These are phyloP conservation scores for Hemicordylus capensis DNA, from an alignment of 2,113 vertebrate genomes.

Conservation along the genomic window DNA sequence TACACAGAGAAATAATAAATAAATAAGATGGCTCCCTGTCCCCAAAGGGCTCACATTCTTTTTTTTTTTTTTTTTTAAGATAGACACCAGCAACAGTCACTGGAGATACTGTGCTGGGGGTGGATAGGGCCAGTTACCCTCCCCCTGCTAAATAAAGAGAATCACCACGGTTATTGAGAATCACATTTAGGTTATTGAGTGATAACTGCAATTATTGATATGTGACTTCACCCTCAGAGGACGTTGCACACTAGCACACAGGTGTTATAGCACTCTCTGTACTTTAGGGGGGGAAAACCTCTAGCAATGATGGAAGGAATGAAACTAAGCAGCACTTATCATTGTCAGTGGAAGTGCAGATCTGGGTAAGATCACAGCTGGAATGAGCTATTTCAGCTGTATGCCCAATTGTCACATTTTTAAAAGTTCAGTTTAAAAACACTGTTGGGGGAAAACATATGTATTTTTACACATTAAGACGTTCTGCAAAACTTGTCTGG, in stretches of 20 bases:
- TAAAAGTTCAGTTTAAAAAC: neutral
- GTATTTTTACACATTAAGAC: constrained; percentile 3
- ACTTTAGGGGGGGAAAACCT: neutral
- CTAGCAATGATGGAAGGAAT: neutral
- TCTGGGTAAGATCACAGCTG: neutral
- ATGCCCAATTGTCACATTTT: neutral
- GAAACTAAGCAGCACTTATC: neutral
- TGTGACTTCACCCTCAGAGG: neutral
- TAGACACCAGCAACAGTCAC: no score
- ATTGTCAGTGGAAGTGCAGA: neutral
- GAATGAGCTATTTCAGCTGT: neutral
- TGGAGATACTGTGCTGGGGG: no score
- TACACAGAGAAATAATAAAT: no score
- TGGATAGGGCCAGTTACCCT: no score
- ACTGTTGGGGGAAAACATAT: neutral
- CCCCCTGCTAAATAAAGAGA: no score
- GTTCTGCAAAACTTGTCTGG: neutral
- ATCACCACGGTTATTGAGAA: no score
- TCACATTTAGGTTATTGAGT: neutral
- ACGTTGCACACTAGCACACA: neutral
- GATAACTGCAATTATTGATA: constrained; percentile 8
- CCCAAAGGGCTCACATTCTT: no score
- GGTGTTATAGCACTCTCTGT: neutral
- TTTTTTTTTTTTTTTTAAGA: no score
- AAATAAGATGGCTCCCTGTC: no score